These are phyloP conservation scores for Sphinx pinastri DNA, from an alignment of 2,888 invertebrate species.

Conservation along the genomic window DNA sequence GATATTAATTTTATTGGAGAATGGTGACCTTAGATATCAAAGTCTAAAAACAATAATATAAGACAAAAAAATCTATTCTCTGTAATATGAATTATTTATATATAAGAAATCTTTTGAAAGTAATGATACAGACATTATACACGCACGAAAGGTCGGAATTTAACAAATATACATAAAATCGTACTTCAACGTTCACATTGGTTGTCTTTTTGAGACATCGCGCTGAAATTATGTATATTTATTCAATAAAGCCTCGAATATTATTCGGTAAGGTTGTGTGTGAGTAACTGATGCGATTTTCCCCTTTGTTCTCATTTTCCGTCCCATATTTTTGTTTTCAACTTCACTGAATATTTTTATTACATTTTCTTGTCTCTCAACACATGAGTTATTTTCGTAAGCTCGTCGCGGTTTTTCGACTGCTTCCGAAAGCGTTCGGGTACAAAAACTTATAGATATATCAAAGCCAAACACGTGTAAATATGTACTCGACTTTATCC, in stretches of 20 bases:
- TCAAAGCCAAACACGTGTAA: conserved; percentile 41
- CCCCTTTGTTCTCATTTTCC: conserved; percentile 71
- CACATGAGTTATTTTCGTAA: conserved; percentile 65
- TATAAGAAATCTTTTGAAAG: conserved; percentile 12
- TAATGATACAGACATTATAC: conserved; percentile 20
- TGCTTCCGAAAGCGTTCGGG: conserved; percentile 48
- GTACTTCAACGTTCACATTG: conserved; percentile 40
- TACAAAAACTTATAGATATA: conserved; percentile 51
- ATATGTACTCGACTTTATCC: conserved; percentile 31
- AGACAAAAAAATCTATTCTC: neutral
- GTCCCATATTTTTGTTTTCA: conserved; percentile 76
- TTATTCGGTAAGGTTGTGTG: conserved; percentile 68
- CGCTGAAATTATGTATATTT: conserved; percentile 74
- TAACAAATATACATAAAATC: conserved; percentile 26
- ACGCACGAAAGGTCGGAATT: conserved; percentile 21
- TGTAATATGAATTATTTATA: conserved; percentile 11
- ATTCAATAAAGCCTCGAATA: conserved; percentile 76
- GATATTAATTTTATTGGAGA: no score
- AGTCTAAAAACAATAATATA: neutral
- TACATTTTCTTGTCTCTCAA: conserved; percentile 71
- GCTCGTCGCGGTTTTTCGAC: conserved; percentile 50
- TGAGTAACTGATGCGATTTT: conserved; percentile 71
- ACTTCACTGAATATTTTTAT: conserved; percentile 75
- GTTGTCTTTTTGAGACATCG: conserved; percentile 63
- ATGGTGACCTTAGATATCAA: neutral